phyloP scores from a whole-genome alignment of 2,797 vertebrate genomes.

The Poecilia wingei region DNA sequence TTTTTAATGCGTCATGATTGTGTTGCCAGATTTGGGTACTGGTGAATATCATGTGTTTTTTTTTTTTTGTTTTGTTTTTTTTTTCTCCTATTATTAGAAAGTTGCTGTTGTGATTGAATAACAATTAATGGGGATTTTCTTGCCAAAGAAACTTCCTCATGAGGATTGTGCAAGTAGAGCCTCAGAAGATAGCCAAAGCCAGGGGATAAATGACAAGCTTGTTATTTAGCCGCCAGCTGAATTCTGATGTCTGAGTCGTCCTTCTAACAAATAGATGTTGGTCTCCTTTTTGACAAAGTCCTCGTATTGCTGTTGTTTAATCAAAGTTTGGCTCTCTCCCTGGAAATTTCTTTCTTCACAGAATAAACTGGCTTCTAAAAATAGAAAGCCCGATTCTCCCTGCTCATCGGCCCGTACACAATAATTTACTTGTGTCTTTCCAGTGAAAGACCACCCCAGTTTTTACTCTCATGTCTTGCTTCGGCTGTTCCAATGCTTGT shows the following conservation, averaged over 20 bases:
- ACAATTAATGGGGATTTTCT: neutral
- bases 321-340: constrained; percentile 48
- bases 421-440: constrained; percentile 17
- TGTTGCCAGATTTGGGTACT: too few relatives aligned
- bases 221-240: neutral
- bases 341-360: constrained; percentile 49
- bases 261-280: constrained; percentile 7
- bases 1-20: neutral
- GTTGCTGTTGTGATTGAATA: neutral
- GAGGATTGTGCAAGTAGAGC: neutral
- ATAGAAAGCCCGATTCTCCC: constrained; percentile 58
- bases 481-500: constrained; percentile 10
- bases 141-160: neutral
- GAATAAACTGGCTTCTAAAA: constrained; percentile 59
- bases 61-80: neutral
- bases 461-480: constrained; percentile 5
- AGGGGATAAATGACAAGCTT: neutral
- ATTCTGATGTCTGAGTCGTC: neutral
- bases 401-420: constrained; percentile 11
- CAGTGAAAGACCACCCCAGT: constrained; percentile 19
- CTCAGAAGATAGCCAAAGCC: neutral
- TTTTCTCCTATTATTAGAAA: neutral
- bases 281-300: constrained; percentile 43
- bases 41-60: neutral
- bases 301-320: constrained; percentile 29